phyloP scores from a whole-genome alignment of 2,888 invertebrate species.

The Melanophora roralis region DNA sequence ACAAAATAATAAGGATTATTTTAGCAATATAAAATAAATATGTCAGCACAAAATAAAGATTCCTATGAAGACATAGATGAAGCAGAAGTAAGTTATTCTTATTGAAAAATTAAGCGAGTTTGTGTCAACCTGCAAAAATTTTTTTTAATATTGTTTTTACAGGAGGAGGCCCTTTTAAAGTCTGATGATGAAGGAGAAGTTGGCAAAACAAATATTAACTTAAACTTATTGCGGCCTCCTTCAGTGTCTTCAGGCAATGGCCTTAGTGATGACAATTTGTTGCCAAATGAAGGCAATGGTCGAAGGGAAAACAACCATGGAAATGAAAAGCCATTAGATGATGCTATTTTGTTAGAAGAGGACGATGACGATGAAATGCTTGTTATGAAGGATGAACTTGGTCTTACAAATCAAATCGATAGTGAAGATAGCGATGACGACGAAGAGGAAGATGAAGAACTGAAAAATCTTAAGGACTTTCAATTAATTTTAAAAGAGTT shows the following conservation, averaged over 20 bases:
- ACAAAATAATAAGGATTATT: slow-evolving; percentile 14
- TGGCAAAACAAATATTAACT: slow-evolving; percentile 37
- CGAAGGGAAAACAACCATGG: slow-evolving; percentile 9
- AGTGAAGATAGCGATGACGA: slow-evolving; percentile 46
- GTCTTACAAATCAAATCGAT: neutral
- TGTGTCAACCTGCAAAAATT: too few species aligned
- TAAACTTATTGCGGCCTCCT: slow-evolving; percentile 40
- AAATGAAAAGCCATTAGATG: slow-evolving; percentile 35
- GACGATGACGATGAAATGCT: slow-evolving; percentile 20
- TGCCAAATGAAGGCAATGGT: slow-evolving; percentile 62
- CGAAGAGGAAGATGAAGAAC: slow-evolving; percentile 63
- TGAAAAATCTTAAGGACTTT: slow-evolving; percentile 65
- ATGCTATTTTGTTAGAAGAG: slow-evolving; percentile 29
- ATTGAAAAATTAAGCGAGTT: neutral
- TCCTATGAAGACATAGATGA: slow-evolving; percentile 68
- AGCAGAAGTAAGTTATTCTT: slow-evolving; percentile 65
- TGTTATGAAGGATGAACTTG: neutral
- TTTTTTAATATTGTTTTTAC: slow-evolving; percentile 5
- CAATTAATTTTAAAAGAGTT: slow-evolving; percentile 65
- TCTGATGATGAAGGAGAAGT: slow-evolving; percentile 68
- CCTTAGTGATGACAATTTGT: slow-evolving; percentile 65
- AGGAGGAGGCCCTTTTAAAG: slow-evolving; percentile 71
- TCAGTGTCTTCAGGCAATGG: slow-evolving; percentile 31
- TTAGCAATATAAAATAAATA: slow-evolving; percentile 21
- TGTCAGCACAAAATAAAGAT: slow-evolving; percentile 51